Base-by-base conservation (phyloP, 2,888 invertebrate species). In the Leptopterna dolabrata region DNA sequence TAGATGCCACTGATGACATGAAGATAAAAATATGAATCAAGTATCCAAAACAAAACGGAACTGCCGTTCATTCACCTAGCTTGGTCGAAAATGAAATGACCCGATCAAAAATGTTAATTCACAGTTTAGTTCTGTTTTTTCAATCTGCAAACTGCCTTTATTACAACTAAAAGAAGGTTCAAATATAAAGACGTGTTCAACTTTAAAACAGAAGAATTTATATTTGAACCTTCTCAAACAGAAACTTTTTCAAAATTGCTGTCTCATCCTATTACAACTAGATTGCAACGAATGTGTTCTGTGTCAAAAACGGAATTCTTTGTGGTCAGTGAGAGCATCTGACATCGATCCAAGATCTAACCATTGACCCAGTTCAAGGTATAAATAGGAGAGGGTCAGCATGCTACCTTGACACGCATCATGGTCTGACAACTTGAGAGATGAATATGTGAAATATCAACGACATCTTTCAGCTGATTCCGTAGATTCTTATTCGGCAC, bases 381-480 rank as follows among this genome's bases (percentile, higher is more conserved):
- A 83, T 70, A 63, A 43, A 63, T 83, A 83, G 70, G 70, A 13
- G 30, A 63, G 63, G 70, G 30, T 55, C 30, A 43, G 70, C 63
- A 63, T 19, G 63, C 83, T 24, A 63, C 83, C 83, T 83, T 83
- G 83, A 83, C 83, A 83, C 83, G 70, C 63, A 70, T 83, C 36
- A 63, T 63, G 70, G 19, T 45, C 7, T 2, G n/a, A 6, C 45
- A 41, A 43, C 13, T 2, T 19, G 78, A 78, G 24, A 45, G 45
- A 63, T 63, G 24, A 24, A 63, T 11, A 11, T 24, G 63, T 19
- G 11, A 63, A 24, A 63, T 63, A 19, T 24, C 63, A 4, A 24
- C 24, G 63, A 63, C 11, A 24, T 63, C 19, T 27, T 24, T 63
- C 63, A 7, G 19, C 63, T 27, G 63, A 63, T 63, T 63, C 11